These are phyloP conservation scores for Nebria salina DNA, from an alignment of 2,888 invertebrate genomes.

Conservation along the genomic window DNA sequence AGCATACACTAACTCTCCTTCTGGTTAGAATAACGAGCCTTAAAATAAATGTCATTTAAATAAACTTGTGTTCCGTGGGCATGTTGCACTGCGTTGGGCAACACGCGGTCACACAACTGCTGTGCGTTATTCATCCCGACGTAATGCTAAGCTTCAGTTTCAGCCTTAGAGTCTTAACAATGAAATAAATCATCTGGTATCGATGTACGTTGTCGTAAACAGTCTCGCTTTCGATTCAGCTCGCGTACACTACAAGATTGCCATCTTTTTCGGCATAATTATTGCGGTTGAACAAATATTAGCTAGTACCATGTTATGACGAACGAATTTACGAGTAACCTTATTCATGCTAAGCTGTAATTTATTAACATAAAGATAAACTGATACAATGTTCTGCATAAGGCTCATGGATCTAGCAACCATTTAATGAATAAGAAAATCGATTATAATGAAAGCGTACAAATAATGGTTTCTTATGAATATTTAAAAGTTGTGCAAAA, in stretches of 20 bases:
- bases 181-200: slow-evolving; percentile 22
- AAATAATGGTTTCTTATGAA: slow-evolving; percentile 29
- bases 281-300: not conserved
- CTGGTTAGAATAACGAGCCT: slow-evolving; percentile 55
- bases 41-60: slow-evolving; percentile 57
- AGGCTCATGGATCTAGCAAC: not conserved
- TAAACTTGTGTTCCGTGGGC: slow-evolving; percentile 49
- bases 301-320: not conserved
- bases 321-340: not conserved
- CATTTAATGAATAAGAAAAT: slow-evolving; percentile 35
- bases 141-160: not conserved
- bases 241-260: slow-evolving; percentile 1
- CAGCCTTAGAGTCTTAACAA: not conserved
- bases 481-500: slow-evolving; percentile 34
- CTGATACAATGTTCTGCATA: not conserved
- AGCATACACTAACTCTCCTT: slow-evolving; percentile 33
- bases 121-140: slow-evolving; percentile 18
- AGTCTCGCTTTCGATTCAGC: slow-evolving; percentile 9
- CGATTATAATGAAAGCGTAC: slow-evolving; percentile 28
- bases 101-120: slow-evolving; percentile 28
- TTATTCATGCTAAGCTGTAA: not conserved
- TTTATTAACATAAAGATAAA: not conserved
- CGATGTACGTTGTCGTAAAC: not conserved
- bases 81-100: slow-evolving; percentile 29
- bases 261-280: slow-evolving; percentile 19